Evolutionary conservation across 2,113 vertebrate species (phyloP), one percentile per base, ranked within the genome.

Genomic region (Clupea harengus): DNA sequence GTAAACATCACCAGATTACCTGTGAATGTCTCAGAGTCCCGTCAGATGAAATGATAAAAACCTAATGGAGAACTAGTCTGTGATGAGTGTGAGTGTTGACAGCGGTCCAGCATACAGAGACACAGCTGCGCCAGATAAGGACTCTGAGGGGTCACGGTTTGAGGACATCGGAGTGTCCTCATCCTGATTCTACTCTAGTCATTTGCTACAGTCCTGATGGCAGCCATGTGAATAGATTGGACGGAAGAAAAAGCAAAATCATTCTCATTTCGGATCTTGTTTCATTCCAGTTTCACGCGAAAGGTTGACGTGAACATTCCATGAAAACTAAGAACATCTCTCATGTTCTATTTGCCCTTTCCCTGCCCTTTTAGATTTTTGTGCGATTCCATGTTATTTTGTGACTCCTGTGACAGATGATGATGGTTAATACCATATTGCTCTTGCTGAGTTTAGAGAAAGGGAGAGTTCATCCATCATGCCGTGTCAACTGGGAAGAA

Each of bases 381-480:
- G 28, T 17, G 28, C 39, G 28, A 39, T 32, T 32, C 67, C 10
- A 28, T 39, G 28, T 32, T 64, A 67, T 10, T 67, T 67, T 25
- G 64, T 28, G 25, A 11, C 72, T 13, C 72, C 72, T 78, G 72
- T 39, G 72, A 78, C 72, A 81, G 47, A 49, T 64, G 39, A 81
- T 45, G 28, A 81, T 81, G 5, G 54, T 78, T 67, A 54, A 47
- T 57, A 8, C 28, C 25, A 44, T 39, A 28, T 20, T 32, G 44
- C 64, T 81, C 32, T 75, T 82, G 83, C 85, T 86, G 85, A 86
- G 50, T 28, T 10, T 60, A 60, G 80, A 67, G 75, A 46, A 81
- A 49, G 84, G 39, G 39, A 57, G 32, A 75, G 72, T 39, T 72
- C 78, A 86, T 88, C 85, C 45, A 84, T 86, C 49, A 85, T 25